Evolutionary conservation across 1,140 invertebrate species (phyloP), one percentile per base, ranked within the genome.

Genomic region (Drosophila pruinosa): DNA sequence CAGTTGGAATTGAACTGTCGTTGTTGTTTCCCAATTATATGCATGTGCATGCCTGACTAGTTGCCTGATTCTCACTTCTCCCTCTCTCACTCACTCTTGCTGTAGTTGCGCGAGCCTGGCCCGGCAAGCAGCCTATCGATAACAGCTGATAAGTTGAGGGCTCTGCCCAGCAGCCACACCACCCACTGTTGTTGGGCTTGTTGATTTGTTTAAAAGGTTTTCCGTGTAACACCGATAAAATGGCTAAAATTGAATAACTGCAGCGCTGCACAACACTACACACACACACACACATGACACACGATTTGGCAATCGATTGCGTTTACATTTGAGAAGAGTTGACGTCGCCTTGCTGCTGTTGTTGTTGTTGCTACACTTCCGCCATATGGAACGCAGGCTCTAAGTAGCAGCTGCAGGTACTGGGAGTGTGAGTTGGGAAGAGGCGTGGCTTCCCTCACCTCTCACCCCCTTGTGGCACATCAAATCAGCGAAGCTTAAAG

Each of bases 221-320:
- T 85, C 50, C 81, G 61, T 85, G 81, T 85, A 31, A 14, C 12
- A 68, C 65, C 79, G 79, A 85, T 85, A 86, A 86, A 86, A 71
- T 75, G 73, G 73, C 73, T 74, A 74, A 86, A 80, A 86, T 85
- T 85, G 80, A 80, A 77, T 85, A 86, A 74, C 81, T 80, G 76
- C 63, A 54, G 12, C 28, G 76, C 63, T 47, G 12, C 28, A 19
- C 21, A 2, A 10, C 22, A 19, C 34, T 41, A 15, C 65, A 41
- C 34, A 38, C 26, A 48, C 52, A 36, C 39, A 38, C 38, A 43
- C 26, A 45, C 65, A 69, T 21, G 8, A 15, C 38, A 45, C 41
- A 36, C 28, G 15, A 53, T 72, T 72, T 53, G 47, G 62, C 62
- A 72, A 72, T 59, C 69, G 69, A 67, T 72, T 34, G 54, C 24